Conservation (phyloP, 2,888 invertebrate genomes). For the Dynastes grantii region DNA sequence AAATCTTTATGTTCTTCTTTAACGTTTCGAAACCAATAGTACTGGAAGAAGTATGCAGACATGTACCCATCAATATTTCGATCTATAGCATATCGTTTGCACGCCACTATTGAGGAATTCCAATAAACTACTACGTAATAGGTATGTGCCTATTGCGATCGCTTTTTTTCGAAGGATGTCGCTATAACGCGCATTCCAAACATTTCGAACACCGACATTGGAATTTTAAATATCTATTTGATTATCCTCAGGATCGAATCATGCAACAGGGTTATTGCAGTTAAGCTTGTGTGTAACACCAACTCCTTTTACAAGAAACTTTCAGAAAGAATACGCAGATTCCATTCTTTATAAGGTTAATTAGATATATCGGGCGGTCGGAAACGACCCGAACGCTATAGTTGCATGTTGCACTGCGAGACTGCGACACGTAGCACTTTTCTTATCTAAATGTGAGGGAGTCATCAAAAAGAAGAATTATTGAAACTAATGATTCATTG, state of each 20-base stretch:
- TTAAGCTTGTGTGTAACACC: no score
- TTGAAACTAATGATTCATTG: no score
- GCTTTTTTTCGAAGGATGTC: not conserved
- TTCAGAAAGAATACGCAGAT: no score
- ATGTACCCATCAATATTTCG: not conserved
- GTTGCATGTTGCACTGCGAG: no score
- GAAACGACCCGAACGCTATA: no score
- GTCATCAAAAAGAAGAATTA: no score
- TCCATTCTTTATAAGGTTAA: no score
- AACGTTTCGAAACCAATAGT: not conserved
- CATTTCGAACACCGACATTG: conserved; percentile 31
- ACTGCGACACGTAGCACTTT: no score
- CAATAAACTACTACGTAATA: conserved; percentile 5
- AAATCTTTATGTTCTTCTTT: not conserved
- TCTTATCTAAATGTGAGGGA: no score
- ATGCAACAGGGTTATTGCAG: no score
- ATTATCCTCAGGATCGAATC: conserved; percentile 21
- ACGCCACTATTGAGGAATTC: not conserved
- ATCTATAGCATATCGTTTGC: not conserved
- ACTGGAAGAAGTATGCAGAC: not conserved
- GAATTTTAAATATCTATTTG: conserved; percentile 52
- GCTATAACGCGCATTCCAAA: conserved; percentile 19
- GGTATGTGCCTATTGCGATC: not conserved
- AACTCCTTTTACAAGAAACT: no score
- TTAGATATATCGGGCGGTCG: no score